Base-by-base conservation (phyloP, 1,140 invertebrate species). In the Parapsyche elsis region DNA sequence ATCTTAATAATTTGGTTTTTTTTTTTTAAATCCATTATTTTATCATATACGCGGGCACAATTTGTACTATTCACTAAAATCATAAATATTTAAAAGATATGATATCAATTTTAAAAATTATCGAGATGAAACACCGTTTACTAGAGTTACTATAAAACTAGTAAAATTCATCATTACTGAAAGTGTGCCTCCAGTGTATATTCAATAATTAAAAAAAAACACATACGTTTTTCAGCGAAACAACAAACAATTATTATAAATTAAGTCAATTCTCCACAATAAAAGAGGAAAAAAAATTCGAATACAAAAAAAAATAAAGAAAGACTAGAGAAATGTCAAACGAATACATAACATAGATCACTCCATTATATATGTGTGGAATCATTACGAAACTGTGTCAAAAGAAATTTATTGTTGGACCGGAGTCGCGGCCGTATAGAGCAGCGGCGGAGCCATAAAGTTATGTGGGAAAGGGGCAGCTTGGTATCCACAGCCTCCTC, bases 401-500 rank as follows among this genome's bases (percentile, higher is more conserved):
- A 64, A 23, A 76, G 30, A 61, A 44, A 24, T 46, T 71, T 89
- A 89, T 85, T 89, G 88, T 83, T 89, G 88, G 9, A 89, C 88
- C 24, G 83, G 81, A 5, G 88, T 88, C 10, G 88, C 86, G 5
- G 88, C 86, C 9, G 88, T 87, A 75, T 89, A 89, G 14, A 89
- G 84, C 80, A 89, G 81, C 5, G 87, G 86, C 67, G 88, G 88
- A 12, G 88, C 86, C 5, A 88, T 79, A 78, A 83, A 88, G 80
- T 88, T 83, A 84, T 89, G 87, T 0, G 88, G 84, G 84, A 87
- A 89, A 12, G 87, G 86, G 0, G 88, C 86, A 19, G 88, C 87
- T 82, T 89, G 88, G 83, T 89, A 89, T 26, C 88, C 88, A 80
- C 88, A 89, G 0, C 87, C 83, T n/a, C 86, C 88, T 10, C 88